Conservation (phyloP, 2,797 vertebrate genomes). For the Tarsius wallacei region DNA sequence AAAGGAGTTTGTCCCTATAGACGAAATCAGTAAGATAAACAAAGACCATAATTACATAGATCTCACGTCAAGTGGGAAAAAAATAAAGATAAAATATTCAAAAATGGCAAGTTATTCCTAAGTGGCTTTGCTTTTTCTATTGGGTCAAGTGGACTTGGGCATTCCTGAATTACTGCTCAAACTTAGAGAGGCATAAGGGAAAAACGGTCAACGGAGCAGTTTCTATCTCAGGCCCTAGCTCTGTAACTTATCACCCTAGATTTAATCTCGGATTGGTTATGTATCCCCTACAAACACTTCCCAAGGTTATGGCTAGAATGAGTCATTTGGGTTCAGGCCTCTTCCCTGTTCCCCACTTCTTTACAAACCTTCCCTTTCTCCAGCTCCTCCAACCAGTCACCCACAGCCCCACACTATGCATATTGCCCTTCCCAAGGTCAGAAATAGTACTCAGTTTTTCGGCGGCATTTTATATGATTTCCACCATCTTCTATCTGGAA, state of each 20-base stretch:
- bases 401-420: rapidly evolving
- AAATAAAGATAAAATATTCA: too few species aligned
- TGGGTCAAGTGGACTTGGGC: background rate
- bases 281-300: background rate
- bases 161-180: background rate
- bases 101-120: background rate
- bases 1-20: background rate
- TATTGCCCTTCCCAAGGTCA: background rate
- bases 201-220: background rate
- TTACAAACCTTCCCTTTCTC: background rate
- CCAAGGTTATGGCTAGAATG: background rate
- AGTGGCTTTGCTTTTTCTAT: background rate
- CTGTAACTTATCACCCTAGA: background rate
- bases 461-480: background rate
- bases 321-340: background rate
- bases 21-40: background rate
- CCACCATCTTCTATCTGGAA: background rate
- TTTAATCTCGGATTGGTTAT: background rate
- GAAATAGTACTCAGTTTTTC: background rate
- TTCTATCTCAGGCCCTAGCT: background rate
- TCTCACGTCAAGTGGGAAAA: background rate
- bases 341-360: background rate
- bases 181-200: too few species aligned
- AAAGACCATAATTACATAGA: background rate
- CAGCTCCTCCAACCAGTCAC: background rate